These are phyloP conservation scores for Siphonodentalium dalli DNA, from an alignment of 2,888 invertebrate genomes.

Conservation along the genomic window DNA sequence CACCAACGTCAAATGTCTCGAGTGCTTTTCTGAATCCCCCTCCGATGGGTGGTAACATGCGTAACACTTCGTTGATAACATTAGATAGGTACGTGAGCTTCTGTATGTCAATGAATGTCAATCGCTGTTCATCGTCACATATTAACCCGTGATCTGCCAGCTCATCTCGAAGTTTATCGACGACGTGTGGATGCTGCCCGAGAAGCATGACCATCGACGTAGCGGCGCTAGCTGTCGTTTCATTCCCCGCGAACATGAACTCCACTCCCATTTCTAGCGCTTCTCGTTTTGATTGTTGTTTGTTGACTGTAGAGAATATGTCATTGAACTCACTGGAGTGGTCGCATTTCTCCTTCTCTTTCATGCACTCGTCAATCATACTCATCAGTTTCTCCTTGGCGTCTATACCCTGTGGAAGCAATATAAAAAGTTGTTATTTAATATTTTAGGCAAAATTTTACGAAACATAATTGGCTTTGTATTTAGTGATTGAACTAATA, in stretches of 20 bases:
- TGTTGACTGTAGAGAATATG: slow-evolving; percentile 19
- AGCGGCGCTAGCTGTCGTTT: slow-evolving; percentile 43
- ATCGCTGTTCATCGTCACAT: slow-evolving; percentile 10
- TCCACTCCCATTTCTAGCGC: slow-evolving; percentile 49
- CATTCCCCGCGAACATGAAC: slow-evolving; percentile 55
- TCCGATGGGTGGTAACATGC: slow-evolving; percentile 53
- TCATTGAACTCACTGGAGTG: slow-evolving; percentile 9
- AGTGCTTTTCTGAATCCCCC: slow-evolving; percentile 53
- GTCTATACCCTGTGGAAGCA: slow-evolving; percentile 34
- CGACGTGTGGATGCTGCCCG: slow-evolving; percentile 32
- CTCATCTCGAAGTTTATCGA: slow-evolving; percentile 39
- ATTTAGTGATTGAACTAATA: background rate
- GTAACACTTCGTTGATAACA: slow-evolving; percentile 53
- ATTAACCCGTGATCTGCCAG: slow-evolving; percentile 29
- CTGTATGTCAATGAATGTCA: slow-evolving; percentile 30
- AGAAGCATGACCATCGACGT: slow-evolving; percentile 44
- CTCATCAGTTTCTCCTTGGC: slow-evolving; percentile 35
- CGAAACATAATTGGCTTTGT: too few species aligned
- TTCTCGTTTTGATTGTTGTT: slow-evolving; percentile 23
- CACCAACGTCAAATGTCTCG: slow-evolving; percentile 53
- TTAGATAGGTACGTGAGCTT: slow-evolving; percentile 30
- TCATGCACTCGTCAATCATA: slow-evolving; percentile 34
- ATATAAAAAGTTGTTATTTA: background rate
- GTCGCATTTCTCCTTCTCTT: slow-evolving; percentile 13
- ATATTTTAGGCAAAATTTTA: too few species aligned